Percentiles rank a stretch among this genome's conserved stretches.
Evolutionary conservation across 2,888 invertebrate species (phyloP).

Genomic region (Lycia hirtaria): DNA sequence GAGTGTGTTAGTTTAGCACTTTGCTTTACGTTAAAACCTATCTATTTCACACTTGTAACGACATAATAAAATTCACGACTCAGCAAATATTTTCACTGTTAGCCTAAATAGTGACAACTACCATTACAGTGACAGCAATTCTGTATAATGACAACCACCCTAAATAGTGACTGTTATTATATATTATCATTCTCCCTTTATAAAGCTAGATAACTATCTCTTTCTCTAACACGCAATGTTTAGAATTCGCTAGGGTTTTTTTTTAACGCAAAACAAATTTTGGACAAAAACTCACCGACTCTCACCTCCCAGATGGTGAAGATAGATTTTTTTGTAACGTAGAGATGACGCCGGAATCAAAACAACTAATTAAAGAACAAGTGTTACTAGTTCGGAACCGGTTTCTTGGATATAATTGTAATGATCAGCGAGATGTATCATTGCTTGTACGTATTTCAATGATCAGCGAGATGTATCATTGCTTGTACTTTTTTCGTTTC

Average conservation of each 20-base stretch:
- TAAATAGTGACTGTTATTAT: too few relatives aligned
- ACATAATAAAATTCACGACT: too few relatives aligned
- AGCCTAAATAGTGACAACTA: too few relatives aligned
- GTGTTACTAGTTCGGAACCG: conserved; percentile 1
- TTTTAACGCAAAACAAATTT: background rate
- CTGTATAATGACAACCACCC: too few relatives aligned
- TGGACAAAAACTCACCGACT: conserved; percentile 5
- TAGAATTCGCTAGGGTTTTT: too few relatives aligned
- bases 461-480: conserved; percentile 12
- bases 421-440: conserved; percentile 10
- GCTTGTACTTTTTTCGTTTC: background rate
- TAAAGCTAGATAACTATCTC: background rate
- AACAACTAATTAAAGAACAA: conserved; percentile 17
- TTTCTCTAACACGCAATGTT: background rate
- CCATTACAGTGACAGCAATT: too few relatives aligned
- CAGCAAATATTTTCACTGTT: too few relatives aligned
- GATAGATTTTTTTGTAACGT: conserved; percentile 2
- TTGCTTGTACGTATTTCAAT: conserved; percentile 2
- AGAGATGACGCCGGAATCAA: conserved; percentile 12
- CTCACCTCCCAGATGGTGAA: background rate
- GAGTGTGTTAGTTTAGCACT: too few relatives aligned
- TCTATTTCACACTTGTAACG: too few relatives aligned
- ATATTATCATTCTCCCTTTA: too few relatives aligned
- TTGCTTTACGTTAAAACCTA: too few relatives aligned
- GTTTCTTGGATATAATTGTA: conserved; percentile 6